phyloP scores from a whole-genome alignment of 2,113 vertebrate genomes.

The Ictalurus punctatus region DNA sequence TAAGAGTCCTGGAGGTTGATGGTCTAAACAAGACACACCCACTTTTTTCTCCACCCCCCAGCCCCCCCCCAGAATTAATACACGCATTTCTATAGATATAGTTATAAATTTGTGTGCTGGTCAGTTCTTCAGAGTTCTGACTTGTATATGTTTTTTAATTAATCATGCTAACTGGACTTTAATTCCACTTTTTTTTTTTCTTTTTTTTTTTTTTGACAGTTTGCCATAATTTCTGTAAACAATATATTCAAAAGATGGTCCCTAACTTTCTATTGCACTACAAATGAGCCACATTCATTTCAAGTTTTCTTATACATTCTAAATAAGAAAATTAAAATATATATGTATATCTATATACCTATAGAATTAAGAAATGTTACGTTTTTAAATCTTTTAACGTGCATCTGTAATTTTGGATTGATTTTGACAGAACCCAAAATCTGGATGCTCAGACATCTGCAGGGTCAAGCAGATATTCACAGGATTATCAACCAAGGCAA shows the following conservation, averaged over 20 bases:
- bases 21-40: background rate
- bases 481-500: background rate
- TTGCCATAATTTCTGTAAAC: conserved; percentile 18
- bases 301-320: background rate
- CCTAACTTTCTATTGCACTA: conserved; percentile 20
- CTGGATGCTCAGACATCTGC: background rate
- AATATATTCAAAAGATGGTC: background rate
- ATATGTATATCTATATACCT: background rate
- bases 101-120: background rate
- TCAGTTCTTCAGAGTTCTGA: background rate
- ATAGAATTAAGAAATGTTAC: background rate
- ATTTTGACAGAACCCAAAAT: background rate
- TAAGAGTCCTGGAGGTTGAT: background rate
- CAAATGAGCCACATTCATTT: conserved; percentile 16
- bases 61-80: background rate
- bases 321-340: background rate
- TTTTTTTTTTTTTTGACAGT: background rate
- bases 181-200: background rate
- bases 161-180: background rate
- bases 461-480: background rate
- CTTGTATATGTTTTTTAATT: background rate
- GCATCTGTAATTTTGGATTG: background rate
- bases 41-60: background rate
- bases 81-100: background rate
- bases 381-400: background rate